Evolutionary conservation across 1,140 invertebrate genomes (phyloP).

Genomic region (Lerema accius): DNA sequence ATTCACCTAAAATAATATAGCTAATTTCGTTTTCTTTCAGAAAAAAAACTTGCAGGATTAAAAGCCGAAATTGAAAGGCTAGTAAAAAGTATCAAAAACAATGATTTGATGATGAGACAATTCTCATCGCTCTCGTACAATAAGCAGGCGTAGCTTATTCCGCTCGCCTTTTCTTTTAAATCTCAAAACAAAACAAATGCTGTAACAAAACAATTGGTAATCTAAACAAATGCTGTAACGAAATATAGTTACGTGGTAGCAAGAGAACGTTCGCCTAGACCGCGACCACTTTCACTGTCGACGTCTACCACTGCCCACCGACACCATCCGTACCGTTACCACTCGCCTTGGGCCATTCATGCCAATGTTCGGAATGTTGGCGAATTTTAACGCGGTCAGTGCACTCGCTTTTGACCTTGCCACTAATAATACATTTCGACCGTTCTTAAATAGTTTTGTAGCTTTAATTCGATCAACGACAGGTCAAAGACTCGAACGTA

Average conservation of each 20-base stretch:
- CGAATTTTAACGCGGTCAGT: slow-evolving; percentile 28
- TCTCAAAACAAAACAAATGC: slow-evolving; percentile 3
- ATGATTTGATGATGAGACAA: no score
- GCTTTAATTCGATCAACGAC: no score
- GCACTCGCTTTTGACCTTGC: slow-evolving; percentile 19
- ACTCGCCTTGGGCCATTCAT: slow-evolving; percentile 36
- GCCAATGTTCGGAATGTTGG: slow-evolving; percentile 22
- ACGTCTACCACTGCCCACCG: slow-evolving; percentile 49
- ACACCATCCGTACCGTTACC: slow-evolving; percentile 44
- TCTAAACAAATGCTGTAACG: slow-evolving; percentile 1
- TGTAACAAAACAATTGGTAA: no score
- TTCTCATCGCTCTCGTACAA: no score
- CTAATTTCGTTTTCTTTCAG: no score
- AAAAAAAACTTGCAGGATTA: no score
- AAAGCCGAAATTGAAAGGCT: no score
- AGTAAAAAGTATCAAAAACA: no score
- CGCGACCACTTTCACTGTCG: slow-evolving; percentile 68
- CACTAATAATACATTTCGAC: slow-evolving; percentile 11
- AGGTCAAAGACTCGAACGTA: slow-evolving; percentile 47
- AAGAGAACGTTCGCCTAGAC: slow-evolving; percentile 50
- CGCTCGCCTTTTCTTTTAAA: neutral
- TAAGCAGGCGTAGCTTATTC: no score
- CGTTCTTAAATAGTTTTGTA: neutral
- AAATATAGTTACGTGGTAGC: slow-evolving; percentile 12
- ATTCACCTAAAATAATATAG: no score